These are phyloP conservation scores for Callyntrura guangdongensis DNA, from an alignment of 2,888 invertebrate genomes.

Conservation along the genomic window DNA sequence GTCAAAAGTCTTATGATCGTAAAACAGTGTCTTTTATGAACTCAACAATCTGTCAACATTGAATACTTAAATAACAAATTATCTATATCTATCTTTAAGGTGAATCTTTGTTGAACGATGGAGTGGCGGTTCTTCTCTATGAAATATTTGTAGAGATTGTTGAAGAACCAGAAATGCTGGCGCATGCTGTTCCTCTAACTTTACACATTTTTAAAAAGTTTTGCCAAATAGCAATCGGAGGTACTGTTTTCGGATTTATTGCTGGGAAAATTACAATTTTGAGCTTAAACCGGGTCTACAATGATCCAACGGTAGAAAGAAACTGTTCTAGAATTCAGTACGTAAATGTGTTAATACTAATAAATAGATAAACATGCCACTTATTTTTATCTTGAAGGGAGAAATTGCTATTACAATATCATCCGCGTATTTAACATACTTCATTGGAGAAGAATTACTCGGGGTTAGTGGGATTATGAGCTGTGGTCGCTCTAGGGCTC, in stretches of 20 bases:
- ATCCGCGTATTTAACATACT: slow-evolving; percentile 86
- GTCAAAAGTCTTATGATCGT: too few species aligned
- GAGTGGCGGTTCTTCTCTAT: slow-evolving; percentile 87
- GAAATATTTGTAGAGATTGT: slow-evolving; percentile 85
- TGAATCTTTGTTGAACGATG: slow-evolving; percentile 87
- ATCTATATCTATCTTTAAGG: too few species aligned
- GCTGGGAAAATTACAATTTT: slow-evolving; percentile 86
- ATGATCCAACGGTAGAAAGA: slow-evolving; percentile 85
- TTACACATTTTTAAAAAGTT: slow-evolving; percentile 83
- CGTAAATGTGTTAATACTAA: too few species aligned
- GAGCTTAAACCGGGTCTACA: slow-evolving; percentile 86
- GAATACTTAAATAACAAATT: too few species aligned
- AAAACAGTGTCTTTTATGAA: too few species aligned
- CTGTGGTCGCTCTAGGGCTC: slow-evolving; percentile 86
- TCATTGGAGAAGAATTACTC: slow-evolving; percentile 85
- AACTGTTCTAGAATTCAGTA: too few species aligned
- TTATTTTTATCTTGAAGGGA: slow-evolving; percentile 34
- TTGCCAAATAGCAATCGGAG: slow-evolving; percentile 85
- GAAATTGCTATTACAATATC: slow-evolving; percentile 86
- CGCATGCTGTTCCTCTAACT: slow-evolving; percentile 47
- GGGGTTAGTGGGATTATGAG: slow-evolving; percentile 86
- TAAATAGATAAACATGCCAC: too few species aligned
- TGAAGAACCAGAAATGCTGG: slow-evolving; percentile 64
- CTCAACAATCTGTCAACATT: too few species aligned
- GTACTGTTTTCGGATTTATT: slow-evolving; percentile 86